Evolutionary conservation across 2,113 vertebrate species (phyloP).

Genomic region (Neoarius graeffei): DNA sequence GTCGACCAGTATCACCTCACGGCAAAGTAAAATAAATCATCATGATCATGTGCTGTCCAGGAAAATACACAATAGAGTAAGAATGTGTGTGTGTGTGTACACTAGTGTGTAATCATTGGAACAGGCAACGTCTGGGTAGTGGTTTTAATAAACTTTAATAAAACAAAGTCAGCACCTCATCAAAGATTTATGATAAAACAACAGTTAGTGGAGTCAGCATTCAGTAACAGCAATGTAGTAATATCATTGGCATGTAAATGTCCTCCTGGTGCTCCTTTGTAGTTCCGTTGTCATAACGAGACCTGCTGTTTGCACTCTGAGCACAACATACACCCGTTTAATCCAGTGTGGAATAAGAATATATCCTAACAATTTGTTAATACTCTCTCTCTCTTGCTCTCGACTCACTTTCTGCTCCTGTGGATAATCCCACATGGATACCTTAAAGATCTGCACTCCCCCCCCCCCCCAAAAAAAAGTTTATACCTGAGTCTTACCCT

Average conservation of each 20-base stretch:
- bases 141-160: neutral
- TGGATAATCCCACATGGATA: neutral
- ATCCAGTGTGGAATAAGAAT: neutral
- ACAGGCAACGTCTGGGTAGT: neutral
- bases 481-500: neutral
- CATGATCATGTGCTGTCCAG: neutral
- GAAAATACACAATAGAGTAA: neutral
- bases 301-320: neutral
- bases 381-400: neutral
- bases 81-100: neutral
- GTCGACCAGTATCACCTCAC: neutral
- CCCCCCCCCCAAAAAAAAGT: too few relatives aligned
- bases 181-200: constrained; percentile 6
- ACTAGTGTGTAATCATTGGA: neutral
- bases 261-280: neutral
- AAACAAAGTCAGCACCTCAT: constrained; percentile 8
- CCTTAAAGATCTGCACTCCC: too few relatives aligned
- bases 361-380: neutral
- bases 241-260: neutral
- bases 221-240: neutral
- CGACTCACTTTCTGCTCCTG: neutral
- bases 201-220: neutral
- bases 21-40: constrained; percentile 2
- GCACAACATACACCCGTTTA: neutral
- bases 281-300: neutral